A percentile compares a stretch with the other conserved stretches of the same genome.
phyloP scores from a whole-genome alignment of 2,113 vertebrate species.

The Cebus imitator region DNA sequence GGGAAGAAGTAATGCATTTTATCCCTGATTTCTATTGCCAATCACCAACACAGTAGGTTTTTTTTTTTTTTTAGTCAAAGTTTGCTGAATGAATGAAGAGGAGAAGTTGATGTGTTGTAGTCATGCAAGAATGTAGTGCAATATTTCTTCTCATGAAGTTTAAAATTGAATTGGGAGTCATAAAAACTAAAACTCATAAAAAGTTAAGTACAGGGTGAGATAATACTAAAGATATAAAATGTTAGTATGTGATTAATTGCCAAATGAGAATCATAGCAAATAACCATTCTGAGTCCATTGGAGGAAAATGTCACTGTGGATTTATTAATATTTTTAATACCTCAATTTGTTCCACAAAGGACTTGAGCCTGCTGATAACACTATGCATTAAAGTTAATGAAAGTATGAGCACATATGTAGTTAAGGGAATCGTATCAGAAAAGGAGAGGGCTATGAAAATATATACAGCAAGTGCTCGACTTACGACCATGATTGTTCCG shows the following conservation, averaged over 20 bases:
- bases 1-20: neutral
- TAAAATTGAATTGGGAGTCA: conserved; percentile 31
- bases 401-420: neutral
- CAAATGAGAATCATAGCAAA: conserved; percentile 17
- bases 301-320: neutral
- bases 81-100: neutral
- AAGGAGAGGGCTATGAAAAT: neutral
- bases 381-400: neutral
- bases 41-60: neutral
- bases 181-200: conserved; percentile 54
- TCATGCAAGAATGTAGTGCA: neutral
- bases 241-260: conserved; percentile 33
- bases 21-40: neutral
- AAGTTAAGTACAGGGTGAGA: conserved; percentile 28
- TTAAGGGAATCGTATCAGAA: neutral
- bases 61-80: neutral
- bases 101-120: neutral
- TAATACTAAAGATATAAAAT: conserved; percentile 49
- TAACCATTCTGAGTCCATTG: conserved; percentile 26
- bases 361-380: neutral
- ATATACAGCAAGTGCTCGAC: no score
- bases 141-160: neutral
- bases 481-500: no score
- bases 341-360: neutral
- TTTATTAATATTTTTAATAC: conserved; percentile 51